Evolutionary conservation across 2,113 vertebrate genomes (phyloP).

Genomic region (Prunella fulvescens): DNA sequence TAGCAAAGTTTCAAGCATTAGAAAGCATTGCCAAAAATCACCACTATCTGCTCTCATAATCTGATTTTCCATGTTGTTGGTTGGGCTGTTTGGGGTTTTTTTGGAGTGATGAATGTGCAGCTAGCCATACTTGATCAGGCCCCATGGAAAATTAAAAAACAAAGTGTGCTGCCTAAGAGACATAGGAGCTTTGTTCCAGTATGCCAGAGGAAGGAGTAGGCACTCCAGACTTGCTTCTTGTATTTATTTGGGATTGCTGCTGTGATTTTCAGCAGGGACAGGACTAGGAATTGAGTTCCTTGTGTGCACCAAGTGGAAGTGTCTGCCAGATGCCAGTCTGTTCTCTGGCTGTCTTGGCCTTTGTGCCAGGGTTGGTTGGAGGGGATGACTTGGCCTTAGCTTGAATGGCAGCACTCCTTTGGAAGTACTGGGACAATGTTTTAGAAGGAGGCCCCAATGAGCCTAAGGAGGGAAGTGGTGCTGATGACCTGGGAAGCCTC

Average conservation of each 20-base stretch:
- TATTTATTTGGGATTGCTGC: neutral
- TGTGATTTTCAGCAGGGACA: neutral
- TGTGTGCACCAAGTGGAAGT: neutral
- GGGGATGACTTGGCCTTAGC: too few species aligned
- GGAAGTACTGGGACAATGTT: neutral
- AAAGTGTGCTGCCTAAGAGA: neutral
- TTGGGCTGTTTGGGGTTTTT: neutral
- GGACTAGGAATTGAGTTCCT: neutral
- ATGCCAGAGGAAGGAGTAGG: neutral
- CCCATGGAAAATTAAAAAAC: neutral
- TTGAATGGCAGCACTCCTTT: neutral
- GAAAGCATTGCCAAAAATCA: neutral
- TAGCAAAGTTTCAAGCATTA: neutral
- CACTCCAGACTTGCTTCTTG: neutral
- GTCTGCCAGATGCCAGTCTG: neutral
- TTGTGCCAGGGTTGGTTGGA: neutral
- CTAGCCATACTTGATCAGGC: neutral
- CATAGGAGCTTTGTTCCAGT: neutral
- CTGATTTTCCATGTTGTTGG: neutral
- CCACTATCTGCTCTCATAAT: neutral
- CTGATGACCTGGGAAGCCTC: neutral
- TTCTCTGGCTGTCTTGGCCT: neutral
- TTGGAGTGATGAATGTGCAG: neutral
- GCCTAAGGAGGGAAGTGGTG: neutral
- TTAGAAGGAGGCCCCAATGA: fast-evolving